These are phyloP conservation scores for Lordiphosa andalusiaca DNA, from an alignment of 2,888 invertebrate species.

Conservation along the genomic window DNA sequence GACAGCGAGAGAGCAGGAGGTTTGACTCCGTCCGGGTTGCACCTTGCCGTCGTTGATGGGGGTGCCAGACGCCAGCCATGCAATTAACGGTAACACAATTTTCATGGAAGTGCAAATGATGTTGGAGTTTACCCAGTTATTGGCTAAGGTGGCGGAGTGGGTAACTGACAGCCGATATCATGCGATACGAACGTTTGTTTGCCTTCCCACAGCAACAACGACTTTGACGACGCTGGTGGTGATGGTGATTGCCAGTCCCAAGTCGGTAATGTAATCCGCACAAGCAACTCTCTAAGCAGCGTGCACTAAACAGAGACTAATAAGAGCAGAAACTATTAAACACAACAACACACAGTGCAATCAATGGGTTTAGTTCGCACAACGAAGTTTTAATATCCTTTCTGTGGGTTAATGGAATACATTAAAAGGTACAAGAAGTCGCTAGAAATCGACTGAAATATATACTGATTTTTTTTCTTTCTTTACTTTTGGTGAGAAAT, in stretches of 20 bases:
- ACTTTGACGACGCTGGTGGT: constrained; percentile 23
- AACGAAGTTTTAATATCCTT: constrained; percentile 5
- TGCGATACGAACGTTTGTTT: constrained; percentile 40
- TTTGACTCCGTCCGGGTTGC: constrained; percentile 10
- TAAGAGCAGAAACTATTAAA: constrained; percentile 28
- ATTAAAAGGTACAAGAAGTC: too few relatives aligned
- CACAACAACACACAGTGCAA: constrained; percentile 3
- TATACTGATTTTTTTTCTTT: not conserved
- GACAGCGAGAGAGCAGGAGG: constrained; percentile 1
- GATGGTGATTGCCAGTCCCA: constrained; percentile 16
- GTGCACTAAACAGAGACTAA: constrained; percentile 60
- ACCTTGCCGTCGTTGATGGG: constrained; percentile 5
- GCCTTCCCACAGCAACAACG: constrained; percentile 53
- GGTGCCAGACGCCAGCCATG: constrained; percentile 28
- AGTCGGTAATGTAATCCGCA: constrained; percentile 56
- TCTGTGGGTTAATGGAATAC: not conserved
- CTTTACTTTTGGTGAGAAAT: too few relatives aligned
- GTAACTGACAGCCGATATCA: constrained; percentile 29
- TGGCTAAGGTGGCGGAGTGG: constrained; percentile 15
- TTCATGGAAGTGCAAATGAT: constrained; percentile 56
- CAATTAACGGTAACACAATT: constrained; percentile 65
- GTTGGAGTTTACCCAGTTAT: not conserved
- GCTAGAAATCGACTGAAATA: too few relatives aligned
- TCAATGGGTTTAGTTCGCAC: not conserved
- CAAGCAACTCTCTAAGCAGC: constrained; percentile 59